These are phyloP conservation scores for Hemaris fuciformis DNA, from an alignment of 2,888 invertebrate genomes.

Conservation along the genomic window DNA sequence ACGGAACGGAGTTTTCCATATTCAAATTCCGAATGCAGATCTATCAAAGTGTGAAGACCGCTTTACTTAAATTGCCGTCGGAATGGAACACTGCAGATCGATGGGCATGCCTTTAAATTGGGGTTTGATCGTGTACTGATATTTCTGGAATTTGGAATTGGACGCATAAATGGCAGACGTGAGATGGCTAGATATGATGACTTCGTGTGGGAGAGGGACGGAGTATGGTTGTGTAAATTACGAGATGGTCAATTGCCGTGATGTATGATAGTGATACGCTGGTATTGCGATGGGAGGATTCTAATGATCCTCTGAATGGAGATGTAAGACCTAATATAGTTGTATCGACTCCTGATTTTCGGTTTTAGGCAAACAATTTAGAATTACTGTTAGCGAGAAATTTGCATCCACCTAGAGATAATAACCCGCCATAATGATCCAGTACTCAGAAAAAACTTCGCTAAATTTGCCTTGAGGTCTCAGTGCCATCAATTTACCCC, in stretches of 20 bases:
- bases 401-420: too few species aligned
- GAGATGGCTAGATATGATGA: background rate
- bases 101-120: slow-evolving; percentile 12
- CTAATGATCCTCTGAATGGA: background rate
- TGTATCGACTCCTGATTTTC: too few species aligned
- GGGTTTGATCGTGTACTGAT: slow-evolving; percentile 14
- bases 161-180: background rate
- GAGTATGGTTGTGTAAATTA: background rate
- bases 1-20: background rate
- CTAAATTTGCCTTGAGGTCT: too few species aligned
- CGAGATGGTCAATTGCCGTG: slow-evolving; percentile 2
- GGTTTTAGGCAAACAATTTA: background rate
- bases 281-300: background rate
- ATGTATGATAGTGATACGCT: background rate
- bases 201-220: background rate
- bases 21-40: background rate
- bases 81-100: slow-evolving; percentile 10
- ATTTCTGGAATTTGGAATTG: slow-evolving; percentile 13
- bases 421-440: too few species aligned
- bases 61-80: slow-evolving; percentile 13
- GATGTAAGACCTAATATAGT: background rate
- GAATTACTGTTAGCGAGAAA: background rate
- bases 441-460: too few species aligned
- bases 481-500: too few species aligned
- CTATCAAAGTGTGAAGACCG: slow-evolving; percentile 5